Base-by-base conservation (phyloP, 1,140 invertebrate genomes). In the Aphis craccivora region DNA sequence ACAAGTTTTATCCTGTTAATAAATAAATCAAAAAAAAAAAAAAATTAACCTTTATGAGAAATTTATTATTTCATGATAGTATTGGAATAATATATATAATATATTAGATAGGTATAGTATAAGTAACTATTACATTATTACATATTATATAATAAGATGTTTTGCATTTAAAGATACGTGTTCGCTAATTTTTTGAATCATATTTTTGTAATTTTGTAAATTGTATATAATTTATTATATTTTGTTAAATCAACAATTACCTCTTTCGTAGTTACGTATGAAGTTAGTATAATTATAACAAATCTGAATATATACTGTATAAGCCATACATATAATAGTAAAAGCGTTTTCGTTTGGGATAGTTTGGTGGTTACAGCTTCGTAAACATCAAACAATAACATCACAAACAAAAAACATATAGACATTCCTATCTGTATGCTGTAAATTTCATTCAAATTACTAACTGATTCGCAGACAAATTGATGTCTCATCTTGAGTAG, bases 331-430 rank as follows among this genome's bases (percentile, higher is more conserved):
- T 76, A 91, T 6, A 91, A 7, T 25, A 91, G 18, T 4, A 76
- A 14, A 1, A 14, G 5, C 6, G 90, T 43, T 43, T 91, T 91
- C 5, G 90, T 67, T 3, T 14, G 18, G 37, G 1, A 2, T 2
- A 9, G 3, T 18, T 91, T 18, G 1, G 4, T 45, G 5, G 55
- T n/a, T 20, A 60, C 30, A 11, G 7, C 30, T 8, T 43, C 53
- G 25, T 91, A 91, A 7, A 91, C 76, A 35, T 91, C 90, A 8
- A 91, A 91, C 35, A 91, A n/a, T 30, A n/a, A 20, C 90, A 91
- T 91, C 3, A 60, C 35, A 45, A 55, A 91, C 22, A 91, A n/a
- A 48, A 76, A 60, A n/a, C 22, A 76, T 11, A 91, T 1, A 30
- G 90, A 91, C 30, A 91, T 43, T 45, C 55, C 60, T 40, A 91